Conservation (phyloP, 92 coral and sea anemone species). For the Porites rus region DNA sequence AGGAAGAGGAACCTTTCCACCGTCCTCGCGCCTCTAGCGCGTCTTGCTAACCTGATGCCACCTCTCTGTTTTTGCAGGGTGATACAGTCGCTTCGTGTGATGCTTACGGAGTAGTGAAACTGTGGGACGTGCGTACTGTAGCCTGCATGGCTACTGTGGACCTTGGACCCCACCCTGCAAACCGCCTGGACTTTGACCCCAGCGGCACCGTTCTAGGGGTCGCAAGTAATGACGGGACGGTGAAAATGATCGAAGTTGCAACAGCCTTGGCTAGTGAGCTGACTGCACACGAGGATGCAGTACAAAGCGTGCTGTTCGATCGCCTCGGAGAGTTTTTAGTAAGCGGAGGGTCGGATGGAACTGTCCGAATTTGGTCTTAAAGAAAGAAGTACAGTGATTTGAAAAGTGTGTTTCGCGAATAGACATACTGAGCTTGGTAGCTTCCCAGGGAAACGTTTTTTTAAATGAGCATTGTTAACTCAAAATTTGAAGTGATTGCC, state of each 20-base stretch:
- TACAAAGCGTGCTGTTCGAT: slow-evolving; percentile 93
- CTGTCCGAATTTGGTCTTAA: slow-evolving; percentile 96
- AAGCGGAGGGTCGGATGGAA: slow-evolving; percentile 97
- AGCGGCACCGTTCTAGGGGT: slow-evolving; percentile 96
- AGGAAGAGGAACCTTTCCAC: no score
- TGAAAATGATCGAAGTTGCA: slow-evolving; percentile 94
- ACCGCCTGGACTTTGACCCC: slow-evolving; percentile 98
- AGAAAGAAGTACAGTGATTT: not conserved
- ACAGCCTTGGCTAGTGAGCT: slow-evolving; percentile 86
- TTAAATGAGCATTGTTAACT: not conserved
- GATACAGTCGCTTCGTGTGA: slow-evolving; percentile 99
- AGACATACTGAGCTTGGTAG: not conserved
- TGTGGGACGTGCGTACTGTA: slow-evolving; percentile 99
- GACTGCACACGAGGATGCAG: slow-evolving; percentile 99
- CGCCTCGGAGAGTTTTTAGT: slow-evolving; percentile 92
- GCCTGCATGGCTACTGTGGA: slow-evolving; percentile 93
- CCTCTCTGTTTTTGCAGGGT: slow-evolving; percentile 63
- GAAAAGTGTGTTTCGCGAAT: not conserved
- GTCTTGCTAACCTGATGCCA: no score
- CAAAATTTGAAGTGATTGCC: not conserved
- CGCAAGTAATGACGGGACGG: slow-evolving; percentile 98
- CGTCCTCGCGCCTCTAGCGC: no score
- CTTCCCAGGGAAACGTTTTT: not conserved
- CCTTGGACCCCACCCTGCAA: slow-evolving; percentile 98
- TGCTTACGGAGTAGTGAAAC: slow-evolving; percentile 92